These are phyloP conservation scores for Laticauda colubrina DNA, from an alignment of 2,113 vertebrate genomes.

Conservation along the genomic window DNA sequence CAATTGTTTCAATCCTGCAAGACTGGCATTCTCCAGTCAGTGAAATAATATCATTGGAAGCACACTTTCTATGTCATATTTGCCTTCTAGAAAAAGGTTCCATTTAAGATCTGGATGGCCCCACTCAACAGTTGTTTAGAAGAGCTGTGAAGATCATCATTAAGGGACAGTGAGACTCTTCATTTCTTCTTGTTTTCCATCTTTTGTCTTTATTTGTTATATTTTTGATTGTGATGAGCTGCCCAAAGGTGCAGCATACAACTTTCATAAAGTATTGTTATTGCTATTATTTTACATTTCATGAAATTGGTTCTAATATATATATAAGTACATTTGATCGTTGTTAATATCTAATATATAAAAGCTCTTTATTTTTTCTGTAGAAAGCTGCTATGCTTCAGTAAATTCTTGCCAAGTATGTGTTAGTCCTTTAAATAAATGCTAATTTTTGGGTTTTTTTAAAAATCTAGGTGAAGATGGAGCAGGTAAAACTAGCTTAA, in stretches of 20 bases:
- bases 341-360: not conserved
- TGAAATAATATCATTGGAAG: not conserved
- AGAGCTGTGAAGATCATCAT: not conserved
- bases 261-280: not conserved
- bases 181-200: not conserved
- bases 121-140: not conserved
- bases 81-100: not conserved
- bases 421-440: not conserved
- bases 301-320: not conserved
- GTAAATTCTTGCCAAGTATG: not conserved
- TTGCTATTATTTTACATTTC: not conserved
- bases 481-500: conserved; percentile 95
- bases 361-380: not conserved
- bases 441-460: not conserved
- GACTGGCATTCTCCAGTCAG: not conserved
- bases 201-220: not conserved
- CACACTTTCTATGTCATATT: not conserved
- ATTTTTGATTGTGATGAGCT: not conserved
- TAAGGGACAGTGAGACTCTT: not conserved
- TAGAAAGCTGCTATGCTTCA: not conserved
- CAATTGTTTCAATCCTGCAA: not conserved
- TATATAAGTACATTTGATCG: not conserved
- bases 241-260: not conserved
- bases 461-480: conserved; percentile 88
- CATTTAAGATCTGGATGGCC: not conserved